Evolutionary conservation across 1,140 invertebrate genomes (phyloP), one percentile per base, ranked within the genome.

Genomic region (Bicyclus anynana): DNA sequence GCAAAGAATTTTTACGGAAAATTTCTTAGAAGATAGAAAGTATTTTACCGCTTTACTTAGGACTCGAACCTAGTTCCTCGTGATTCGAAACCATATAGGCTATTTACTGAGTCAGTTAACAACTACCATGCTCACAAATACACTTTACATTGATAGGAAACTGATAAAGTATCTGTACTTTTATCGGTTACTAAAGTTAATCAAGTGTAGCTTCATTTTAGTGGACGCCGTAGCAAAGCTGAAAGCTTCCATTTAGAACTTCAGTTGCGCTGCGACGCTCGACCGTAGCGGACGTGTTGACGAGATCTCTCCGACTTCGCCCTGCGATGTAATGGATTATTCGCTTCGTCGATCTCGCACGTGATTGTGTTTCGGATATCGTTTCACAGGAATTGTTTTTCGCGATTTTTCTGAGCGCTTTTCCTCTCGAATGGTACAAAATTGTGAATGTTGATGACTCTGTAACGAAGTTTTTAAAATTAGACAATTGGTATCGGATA

Each of bases 231-330:
- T 23, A 23, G 23, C 23, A 23, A 23, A n/a, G n/a, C n/a, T 27
- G 33, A 16, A 37, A 17, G 48, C 53, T 55, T 33, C 29, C 10
- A 12, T 33, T 33, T 12, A 33, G 29, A 33, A 14, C 10, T 40
- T 40, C 56, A 59, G 56, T 59, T 12, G 46, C 37, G 44, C 49
- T 59, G 52, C 56, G 49, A 52, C 38, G 40, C 5, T 13, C 49
- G 38, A 12, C 16, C 56, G 56, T 59, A 47, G 49, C 49, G 16
- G 49, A 23, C 56, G 56, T 14, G 37, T 40, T 16, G 37, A 13
- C 7, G 29, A 1, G 4, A 33, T 7, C 29, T 16, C 37, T 0
- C 37, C 37, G 37, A 13, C 3, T 12, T 17, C 14, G 37, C 37
- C 0, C 44, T 1, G 16, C 16, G 9, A 48, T 27, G 46, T 26